Percentiles rank a stretch among this genome's conserved stretches.
Evolutionary conservation across 2,888 invertebrate genomes (phyloP).

Genomic region (Hirtodrosophila duncani): DNA sequence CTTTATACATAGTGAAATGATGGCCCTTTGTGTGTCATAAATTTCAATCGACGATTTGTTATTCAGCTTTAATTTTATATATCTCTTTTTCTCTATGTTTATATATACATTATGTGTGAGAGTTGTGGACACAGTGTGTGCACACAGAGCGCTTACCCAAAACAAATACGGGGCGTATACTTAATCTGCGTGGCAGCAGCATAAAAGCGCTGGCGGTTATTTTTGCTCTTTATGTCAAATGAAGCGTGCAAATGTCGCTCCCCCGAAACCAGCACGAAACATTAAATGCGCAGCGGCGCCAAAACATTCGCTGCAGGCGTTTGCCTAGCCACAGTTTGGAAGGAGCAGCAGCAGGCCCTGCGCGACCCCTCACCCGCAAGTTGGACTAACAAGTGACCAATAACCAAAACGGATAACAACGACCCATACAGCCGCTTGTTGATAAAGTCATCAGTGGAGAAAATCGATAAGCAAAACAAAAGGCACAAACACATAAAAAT

Average conservation of each 20-base stretch:
- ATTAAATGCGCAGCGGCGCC: conserved; percentile 61
- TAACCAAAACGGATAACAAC: conserved; percentile 15
- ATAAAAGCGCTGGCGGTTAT: conserved; percentile 52
- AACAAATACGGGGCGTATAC: conserved; percentile 61
- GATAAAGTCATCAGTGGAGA: conserved; percentile 57
- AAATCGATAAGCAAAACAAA: conserved; percentile 61
- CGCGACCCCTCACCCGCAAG: conserved; percentile 1
- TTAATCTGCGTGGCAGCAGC: conserved; percentile 40
- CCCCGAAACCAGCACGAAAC: conserved; percentile 41
- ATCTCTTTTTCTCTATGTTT: too few species aligned
- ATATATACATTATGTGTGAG: too few species aligned
- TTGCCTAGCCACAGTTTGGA: conserved; percentile 22
- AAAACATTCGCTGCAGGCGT: conserved; percentile 56
- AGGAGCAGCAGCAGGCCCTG: not conserved
- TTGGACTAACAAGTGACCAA: conserved; percentile 46
- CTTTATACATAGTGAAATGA: too few species aligned
- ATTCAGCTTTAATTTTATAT: too few species aligned
- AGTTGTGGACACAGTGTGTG: too few species aligned
- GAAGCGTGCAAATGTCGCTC: conserved; percentile 70
- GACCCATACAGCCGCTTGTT: conserved; percentile 29
- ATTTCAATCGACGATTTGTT: too few species aligned
- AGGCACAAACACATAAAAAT: conserved; percentile 13
- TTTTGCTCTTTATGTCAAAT: conserved; percentile 70
- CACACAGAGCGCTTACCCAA: too few species aligned
- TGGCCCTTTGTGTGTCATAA: too few species aligned